Evolutionary conservation across 2,113 vertebrate genomes (phyloP).

Genomic region (Saccopteryx bilineata): DNA sequence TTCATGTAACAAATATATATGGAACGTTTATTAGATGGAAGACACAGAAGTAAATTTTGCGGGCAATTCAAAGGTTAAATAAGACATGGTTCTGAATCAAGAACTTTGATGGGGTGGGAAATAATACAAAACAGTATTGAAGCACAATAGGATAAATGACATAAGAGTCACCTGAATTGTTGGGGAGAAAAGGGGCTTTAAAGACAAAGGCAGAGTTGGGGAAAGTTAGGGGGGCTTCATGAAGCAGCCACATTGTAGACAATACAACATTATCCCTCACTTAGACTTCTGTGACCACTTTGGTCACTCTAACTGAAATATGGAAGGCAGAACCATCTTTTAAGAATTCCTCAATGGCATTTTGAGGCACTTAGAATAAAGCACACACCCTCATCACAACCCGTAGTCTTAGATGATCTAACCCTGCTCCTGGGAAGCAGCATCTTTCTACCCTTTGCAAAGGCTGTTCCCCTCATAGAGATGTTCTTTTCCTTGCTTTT

Average conservation of each 20-base stretch:
- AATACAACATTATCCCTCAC: neutral
- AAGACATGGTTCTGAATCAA: neutral
- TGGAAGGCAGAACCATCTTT: neutral
- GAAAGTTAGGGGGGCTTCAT: neutral
- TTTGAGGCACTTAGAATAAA: neutral
- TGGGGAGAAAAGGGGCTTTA: neutral
- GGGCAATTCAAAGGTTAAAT: neutral
- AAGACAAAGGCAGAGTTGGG: neutral
- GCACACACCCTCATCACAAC: neutral
- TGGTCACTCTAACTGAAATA: neutral
- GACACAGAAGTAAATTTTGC: neutral
- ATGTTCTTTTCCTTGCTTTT: neutral
- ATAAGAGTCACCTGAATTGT: neutral
- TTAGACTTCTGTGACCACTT: neutral
- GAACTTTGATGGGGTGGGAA: neutral
- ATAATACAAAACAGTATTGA: neutral
- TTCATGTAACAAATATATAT: slow-evolving; percentile 28
- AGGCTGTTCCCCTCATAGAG: neutral
- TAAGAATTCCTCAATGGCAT: neutral
- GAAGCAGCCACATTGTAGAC: neutral
- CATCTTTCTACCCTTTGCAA: neutral
- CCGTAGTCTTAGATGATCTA: neutral
- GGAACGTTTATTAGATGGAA: neutral
- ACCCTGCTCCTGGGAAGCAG: neutral
- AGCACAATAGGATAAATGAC: neutral